Evolutionary conservation across 2,797 vertebrate species (phyloP).

Genomic region (Chloroceryle inda): DNA sequence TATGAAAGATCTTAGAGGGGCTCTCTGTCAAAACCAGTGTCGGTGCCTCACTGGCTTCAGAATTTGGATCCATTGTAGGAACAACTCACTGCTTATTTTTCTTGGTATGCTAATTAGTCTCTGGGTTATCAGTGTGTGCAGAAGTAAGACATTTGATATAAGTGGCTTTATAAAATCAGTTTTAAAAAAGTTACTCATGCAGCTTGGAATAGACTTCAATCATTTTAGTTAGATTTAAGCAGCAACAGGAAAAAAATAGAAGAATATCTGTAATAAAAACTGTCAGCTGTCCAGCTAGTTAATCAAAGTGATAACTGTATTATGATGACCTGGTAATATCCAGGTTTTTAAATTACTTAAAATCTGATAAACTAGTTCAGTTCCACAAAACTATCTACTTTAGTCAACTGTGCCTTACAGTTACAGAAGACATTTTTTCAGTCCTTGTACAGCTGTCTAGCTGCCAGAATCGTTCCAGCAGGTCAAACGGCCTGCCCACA

Average conservation of each 20-base stretch:
- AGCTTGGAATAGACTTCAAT: neutral
- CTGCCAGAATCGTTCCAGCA: neutral
- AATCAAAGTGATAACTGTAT: neutral
- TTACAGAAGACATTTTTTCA: neutral
- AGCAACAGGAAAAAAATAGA: neutral
- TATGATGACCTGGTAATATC: neutral
- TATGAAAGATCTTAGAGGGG: fast-evolving
- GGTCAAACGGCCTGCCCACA: neutral
- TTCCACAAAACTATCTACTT: neutral
- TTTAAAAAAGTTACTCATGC: fast-evolving
- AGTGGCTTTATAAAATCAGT: neutral
- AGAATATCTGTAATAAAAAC: neutral
- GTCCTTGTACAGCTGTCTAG: neutral
- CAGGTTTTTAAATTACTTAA: neutral
- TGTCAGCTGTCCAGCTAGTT: neutral
- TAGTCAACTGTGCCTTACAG: neutral
- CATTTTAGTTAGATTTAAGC: neutral
- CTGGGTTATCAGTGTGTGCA: neutral
- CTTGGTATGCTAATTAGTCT: neutral
- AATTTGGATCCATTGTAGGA: neutral
- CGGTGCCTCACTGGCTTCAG: neutral
- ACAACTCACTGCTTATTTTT: neutral
- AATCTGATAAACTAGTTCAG: neutral
- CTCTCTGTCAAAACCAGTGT: neutral
- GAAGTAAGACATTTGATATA: neutral